phyloP scores from a whole-genome alignment of 2,113 vertebrate species.

The Centrocercus urophasianus region DNA sequence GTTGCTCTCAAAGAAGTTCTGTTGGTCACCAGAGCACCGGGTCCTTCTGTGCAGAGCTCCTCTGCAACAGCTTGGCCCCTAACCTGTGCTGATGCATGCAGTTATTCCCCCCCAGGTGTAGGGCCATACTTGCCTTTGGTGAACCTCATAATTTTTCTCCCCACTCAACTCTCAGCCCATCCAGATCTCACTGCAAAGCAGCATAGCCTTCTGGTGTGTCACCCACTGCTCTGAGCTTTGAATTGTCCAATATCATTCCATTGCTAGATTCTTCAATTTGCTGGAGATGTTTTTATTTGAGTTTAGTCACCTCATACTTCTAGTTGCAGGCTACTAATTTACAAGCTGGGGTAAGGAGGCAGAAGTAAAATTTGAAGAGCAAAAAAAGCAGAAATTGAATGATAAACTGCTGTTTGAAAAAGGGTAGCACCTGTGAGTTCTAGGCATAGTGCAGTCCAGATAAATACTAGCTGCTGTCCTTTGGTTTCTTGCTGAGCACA shows the following conservation, averaged over 20 bases:
- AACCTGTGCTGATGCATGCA: not conserved
- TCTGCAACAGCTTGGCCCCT: not conserved
- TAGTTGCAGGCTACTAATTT: not conserved
- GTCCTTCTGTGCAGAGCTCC: not conserved
- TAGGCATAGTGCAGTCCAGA: accelerated
- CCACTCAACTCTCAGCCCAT: not conserved
- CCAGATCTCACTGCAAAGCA: not conserved
- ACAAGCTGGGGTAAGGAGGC: not conserved
- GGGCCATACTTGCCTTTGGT: not conserved
- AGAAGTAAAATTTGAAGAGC: not conserved
- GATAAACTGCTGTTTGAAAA: not conserved
- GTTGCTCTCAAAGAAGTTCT: not conserved
- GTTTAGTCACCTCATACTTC: not conserved
- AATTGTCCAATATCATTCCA: not conserved
- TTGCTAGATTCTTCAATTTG: not conserved
- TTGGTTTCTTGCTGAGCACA: not conserved
- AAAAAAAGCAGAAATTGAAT: not conserved
- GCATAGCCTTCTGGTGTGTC: not conserved
- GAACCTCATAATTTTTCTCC: not conserved
- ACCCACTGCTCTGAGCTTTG: not conserved
- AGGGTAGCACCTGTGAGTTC: not conserved
- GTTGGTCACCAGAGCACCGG: not conserved
- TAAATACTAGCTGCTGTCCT: not conserved
- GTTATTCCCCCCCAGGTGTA: not conserved
- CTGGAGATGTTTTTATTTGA: slow-evolving; percentile 14